Conservation (phyloP, 2,797 vertebrate genomes). For the Australoheros facetus region DNA sequence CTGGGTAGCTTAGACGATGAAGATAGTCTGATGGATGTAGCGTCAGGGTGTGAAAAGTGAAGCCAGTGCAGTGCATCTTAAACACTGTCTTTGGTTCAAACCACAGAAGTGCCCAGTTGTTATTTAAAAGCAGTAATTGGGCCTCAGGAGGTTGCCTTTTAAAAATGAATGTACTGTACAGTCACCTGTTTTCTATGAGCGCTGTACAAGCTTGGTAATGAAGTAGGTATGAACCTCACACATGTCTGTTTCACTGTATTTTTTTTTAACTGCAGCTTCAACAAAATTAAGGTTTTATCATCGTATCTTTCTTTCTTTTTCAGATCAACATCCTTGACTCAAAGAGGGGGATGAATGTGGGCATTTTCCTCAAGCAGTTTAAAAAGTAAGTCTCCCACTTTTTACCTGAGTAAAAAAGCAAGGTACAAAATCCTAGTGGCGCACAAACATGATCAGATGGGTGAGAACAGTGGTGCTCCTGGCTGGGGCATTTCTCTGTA, state of each 20-base stretch:
- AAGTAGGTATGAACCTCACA: conserved; percentile 12
- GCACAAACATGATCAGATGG: background rate
- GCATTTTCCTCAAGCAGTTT: conserved; percentile 98
- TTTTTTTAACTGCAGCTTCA: background rate
- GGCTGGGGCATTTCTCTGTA: background rate
- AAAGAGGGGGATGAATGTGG: conserved; percentile 97
- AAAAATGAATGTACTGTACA: conserved; percentile 34
- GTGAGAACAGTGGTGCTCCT: no score
- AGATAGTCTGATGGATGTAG: background rate
- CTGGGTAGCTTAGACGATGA: background rate
- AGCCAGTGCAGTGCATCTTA: background rate
- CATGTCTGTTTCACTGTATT: background rate
- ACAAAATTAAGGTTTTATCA: background rate
- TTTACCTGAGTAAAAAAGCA: background rate
- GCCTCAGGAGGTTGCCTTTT: conserved; percentile 2
- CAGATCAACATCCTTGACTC: conserved; percentile 95
- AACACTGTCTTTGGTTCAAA: background rate
- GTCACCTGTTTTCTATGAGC: conserved; percentile 31
- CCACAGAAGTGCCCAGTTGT: conserved; percentile 4
- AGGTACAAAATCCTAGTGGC: background rate
- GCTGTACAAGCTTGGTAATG: conserved; percentile 38
- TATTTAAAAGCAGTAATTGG: conserved; percentile 41
- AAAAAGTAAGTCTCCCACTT: conserved; percentile 88
- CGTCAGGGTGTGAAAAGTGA: no score
- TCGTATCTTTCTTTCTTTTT: conserved; percentile 39